Percentiles rank a stretch among this genome's conserved stretches.
These are phyloP conservation scores for Ricordea florida DNA, from an alignment of 92 coral and sea anemone genomes.

Conservation along the genomic window DNA sequence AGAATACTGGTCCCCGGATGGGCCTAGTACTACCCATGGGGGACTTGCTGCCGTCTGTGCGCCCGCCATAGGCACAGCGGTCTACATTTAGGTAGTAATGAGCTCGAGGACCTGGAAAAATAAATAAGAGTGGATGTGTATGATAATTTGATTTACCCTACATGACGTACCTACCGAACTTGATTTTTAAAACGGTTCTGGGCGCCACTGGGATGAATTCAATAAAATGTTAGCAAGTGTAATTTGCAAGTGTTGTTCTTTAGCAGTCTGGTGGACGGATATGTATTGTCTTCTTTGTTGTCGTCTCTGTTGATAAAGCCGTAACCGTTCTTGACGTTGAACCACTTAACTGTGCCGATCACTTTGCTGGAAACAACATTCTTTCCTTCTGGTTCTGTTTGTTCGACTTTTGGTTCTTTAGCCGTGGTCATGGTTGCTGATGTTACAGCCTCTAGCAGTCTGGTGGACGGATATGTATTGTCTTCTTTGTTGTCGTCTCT, in stretches of 20 bases:
- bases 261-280: not conserved
- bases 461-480: not conserved
- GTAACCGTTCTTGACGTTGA: not conserved
- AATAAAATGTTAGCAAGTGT: not conserved
- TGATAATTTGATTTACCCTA: too few species aligned
- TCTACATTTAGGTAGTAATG: slow-evolving; percentile 65
- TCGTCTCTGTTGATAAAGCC: not conserved
- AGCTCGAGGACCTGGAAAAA: not conserved
- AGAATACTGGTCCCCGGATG: not conserved
- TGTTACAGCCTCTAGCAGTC: slow-evolving; percentile 63
- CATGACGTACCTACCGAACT: too few species aligned
- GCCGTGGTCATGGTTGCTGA: slow-evolving; percentile 91
- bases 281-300: not conserved
- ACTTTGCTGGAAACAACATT: too few species aligned
- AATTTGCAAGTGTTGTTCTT: too few species aligned
- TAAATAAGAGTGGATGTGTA: too few species aligned
- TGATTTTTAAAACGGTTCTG: too few species aligned
- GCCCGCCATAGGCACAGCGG: slow-evolving; percentile 78
- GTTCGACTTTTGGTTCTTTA: slow-evolving; percentile 87
- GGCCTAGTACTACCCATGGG: not conserved
- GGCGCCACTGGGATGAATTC: too few species aligned
- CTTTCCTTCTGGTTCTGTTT: slow-evolving; percentile 66
- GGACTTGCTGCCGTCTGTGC: slow-evolving; percentile 35
- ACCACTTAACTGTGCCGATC: too few species aligned
- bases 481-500: not conserved